Conservation (phyloP, 2,888 invertebrate genomes). For the Rhagonycha lutea region DNA sequence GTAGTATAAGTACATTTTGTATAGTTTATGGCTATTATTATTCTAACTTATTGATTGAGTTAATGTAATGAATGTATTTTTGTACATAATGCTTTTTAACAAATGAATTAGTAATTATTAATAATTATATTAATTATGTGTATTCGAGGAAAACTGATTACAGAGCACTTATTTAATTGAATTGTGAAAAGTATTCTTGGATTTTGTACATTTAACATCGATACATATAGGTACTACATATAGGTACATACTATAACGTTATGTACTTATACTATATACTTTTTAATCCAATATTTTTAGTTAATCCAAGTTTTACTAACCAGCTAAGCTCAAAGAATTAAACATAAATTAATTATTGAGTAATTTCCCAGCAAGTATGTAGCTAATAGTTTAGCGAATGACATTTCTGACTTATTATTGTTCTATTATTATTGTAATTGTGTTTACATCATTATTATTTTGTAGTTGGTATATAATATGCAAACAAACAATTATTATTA, state of each 20-base stretch:
- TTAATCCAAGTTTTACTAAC: neutral
- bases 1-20: no score
- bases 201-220: neutral
- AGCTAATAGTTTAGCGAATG: neutral
- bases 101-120: constrained; percentile 2
- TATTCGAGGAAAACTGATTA: neutral
- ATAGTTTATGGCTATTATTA: neutral
- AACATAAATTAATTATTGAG: neutral
- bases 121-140: neutral
- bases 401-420: neutral
- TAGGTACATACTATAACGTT: neutral
- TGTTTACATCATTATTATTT: constrained; percentile 1
- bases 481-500: constrained; percentile 19
- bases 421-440: neutral
- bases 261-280: neutral
- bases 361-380: neutral
- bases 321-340: neutral
- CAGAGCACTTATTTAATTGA: neutral
- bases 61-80: neutral
- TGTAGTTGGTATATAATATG: neutral
- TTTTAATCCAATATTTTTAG: neutral
- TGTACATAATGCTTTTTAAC: neutral
- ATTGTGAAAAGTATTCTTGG: neutral
- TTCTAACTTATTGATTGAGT: neutral
- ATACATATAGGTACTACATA: no score